Base-by-base conservation (phyloP, 1,140 invertebrate species). In the Lasioglossum baleicum region DNA sequence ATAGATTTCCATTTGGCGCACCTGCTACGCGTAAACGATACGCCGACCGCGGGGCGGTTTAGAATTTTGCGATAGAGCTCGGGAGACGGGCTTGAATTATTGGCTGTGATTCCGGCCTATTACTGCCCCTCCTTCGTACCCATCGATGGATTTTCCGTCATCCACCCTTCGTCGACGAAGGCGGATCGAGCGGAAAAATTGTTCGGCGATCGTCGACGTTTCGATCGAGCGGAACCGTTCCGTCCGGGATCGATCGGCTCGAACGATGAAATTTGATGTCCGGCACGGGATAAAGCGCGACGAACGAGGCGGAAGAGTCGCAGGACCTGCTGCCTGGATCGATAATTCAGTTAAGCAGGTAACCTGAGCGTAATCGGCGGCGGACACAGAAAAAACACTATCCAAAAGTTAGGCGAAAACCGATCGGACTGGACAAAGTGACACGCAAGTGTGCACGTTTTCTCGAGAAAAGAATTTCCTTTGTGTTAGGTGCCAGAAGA, bases 1-100 rank as follows among this genome's bases (percentile, higher is more conserved):
- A 74, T 74, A 68, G 78, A 74, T 74, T 74, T 80, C 78, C 78
- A 74, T 80, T 80, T 68, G 78, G 44, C 31, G 7, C 78, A 80
- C 78, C 78, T 80, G 78, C 64, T 73, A 79, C 78, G 72, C 63
- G 78, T 74, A 67, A 80, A 80, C 78, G 78, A 79, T 73, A 66
- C 76, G 68, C 60, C 35, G 69, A 72, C 61, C 76, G 22, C 76
- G 44, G 48, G 44, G 56, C 44, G 75, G 68, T 71, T 77, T 71
- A 72, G 75, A 72, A 78, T 78, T 78, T 78, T 78, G 68, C 75
- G 75, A 64, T n/a, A 44, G 17, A 22, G 26, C 20, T 31, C n/a
- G 15, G 44, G 31, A 26, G 58, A 51, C 60, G n/a, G 35, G 76
- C 70, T 72, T 72, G 76, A 78, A 78, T 78, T 72, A 78, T 78